Conservation (phyloP, 2,113 vertebrate genomes). For the Salvator merianae region DNA sequence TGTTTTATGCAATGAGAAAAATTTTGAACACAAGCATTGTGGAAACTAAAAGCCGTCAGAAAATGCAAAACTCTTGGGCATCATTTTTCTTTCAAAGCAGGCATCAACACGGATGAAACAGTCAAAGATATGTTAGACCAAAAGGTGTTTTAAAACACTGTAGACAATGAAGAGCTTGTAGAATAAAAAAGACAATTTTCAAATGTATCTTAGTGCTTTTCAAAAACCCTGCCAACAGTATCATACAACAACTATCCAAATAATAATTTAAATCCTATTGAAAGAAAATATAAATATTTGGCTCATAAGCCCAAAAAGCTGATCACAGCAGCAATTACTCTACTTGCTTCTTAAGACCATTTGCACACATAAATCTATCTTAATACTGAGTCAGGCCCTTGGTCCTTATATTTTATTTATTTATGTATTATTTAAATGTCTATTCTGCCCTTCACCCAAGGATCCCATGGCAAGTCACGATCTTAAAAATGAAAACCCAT, state of each 20-base stretch:
- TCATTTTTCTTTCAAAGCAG: slow-evolving; percentile 16
- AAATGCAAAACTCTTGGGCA: slow-evolving; percentile 7
- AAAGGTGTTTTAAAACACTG: slow-evolving; percentile 19
- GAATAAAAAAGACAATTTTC: neutral
- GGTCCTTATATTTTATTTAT: neutral
- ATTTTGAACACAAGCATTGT: slow-evolving; percentile 18
- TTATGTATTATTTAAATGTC: neutral
- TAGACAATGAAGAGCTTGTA: slow-evolving; percentile 31
- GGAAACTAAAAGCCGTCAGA: neutral
- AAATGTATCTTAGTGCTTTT: neutral
- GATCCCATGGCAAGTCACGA: too few relatives aligned
- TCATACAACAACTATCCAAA: neutral
- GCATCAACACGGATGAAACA: neutral
- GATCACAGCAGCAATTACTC: neutral
- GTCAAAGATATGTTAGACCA: neutral
- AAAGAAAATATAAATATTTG: neutral
- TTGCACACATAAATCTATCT: neutral
- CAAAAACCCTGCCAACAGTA: neutral
- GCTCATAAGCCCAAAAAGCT: neutral
- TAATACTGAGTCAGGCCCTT: neutral
- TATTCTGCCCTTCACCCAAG: too few relatives aligned
- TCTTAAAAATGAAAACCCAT: too few relatives aligned
- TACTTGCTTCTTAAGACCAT: neutral
- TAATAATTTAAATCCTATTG: neutral
- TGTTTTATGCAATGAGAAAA: neutral